A percentile compares a stretch with the other conserved stretches of the same genome.
phyloP scores from a whole-genome alignment of 1,140 invertebrate genomes.

The Nomia melanderi region DNA sequence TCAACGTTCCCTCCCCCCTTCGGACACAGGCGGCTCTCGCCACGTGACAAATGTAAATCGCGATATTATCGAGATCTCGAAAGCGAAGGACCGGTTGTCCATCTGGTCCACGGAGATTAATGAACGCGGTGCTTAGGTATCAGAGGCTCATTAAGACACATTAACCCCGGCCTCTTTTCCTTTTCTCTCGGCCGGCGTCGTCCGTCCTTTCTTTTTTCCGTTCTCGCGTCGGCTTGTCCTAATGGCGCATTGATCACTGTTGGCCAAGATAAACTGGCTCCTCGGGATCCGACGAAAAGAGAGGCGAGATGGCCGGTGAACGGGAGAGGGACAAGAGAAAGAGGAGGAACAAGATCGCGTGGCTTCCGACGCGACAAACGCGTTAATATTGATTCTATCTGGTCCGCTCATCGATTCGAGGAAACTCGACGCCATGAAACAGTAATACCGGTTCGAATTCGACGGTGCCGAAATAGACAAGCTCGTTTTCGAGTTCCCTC shows the following conservation, averaged over 20 bases:
- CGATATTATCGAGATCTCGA: slow-evolving; percentile 54
- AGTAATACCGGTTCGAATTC: too few species aligned
- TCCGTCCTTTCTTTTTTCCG: too few species aligned
- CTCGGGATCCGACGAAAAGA: background rate
- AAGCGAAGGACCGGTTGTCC: slow-evolving; percentile 55
- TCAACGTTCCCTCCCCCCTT: background rate
- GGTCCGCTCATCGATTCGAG: slow-evolving; percentile 19
- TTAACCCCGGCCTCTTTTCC: slow-evolving; percentile 50
- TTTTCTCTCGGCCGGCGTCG: background rate
- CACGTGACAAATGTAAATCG: slow-evolving; percentile 37
- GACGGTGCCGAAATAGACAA: too few species aligned
- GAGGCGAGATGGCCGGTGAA: too few species aligned
- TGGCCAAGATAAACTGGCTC: slow-evolving; percentile 30
- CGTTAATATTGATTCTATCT: background rate
- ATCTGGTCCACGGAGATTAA: slow-evolving; percentile 57
- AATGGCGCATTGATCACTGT: slow-evolving; percentile 58
- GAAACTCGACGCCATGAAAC: too few species aligned
- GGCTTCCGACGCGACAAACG: slow-evolving; percentile 35
- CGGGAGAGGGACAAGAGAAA: background rate
- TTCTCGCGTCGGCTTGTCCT: slow-evolving; percentile 36
- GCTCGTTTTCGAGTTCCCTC: too few species aligned
- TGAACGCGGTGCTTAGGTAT: slow-evolving; percentile 51
- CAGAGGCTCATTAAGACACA: slow-evolving; percentile 63
- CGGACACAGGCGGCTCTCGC: background rate
- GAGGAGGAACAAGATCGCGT: slow-evolving; percentile 1